A percentile compares a stretch with the other conserved stretches of the same genome.
These are phyloP conservation scores for Marisa cornuarietis DNA, from an alignment of 1,140 invertebrate genomes.

Conservation along the genomic window DNA sequence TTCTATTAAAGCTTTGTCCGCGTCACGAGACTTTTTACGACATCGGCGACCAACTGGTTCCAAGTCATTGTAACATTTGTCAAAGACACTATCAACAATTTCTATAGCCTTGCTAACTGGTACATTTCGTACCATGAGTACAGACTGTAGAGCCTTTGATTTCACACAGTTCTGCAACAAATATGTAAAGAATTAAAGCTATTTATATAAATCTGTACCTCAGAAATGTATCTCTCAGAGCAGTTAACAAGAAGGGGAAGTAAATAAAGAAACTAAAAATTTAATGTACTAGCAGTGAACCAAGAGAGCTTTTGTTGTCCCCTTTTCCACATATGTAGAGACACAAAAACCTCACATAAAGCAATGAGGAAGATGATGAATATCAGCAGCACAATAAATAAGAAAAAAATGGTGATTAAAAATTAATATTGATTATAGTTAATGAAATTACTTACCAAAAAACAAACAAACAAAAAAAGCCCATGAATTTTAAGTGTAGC, in stretches of 20 bases:
- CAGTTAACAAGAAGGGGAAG: background rate
- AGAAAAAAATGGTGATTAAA: too few relatives aligned
- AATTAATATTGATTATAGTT: too few relatives aligned
- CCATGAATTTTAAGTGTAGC: too few relatives aligned
- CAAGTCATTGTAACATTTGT: conserved; percentile 90
- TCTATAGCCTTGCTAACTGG: conserved; percentile 76
- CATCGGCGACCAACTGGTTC: conserved; percentile 85
- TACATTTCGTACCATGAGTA: conserved; percentile 83
- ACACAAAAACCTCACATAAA: too few relatives aligned
- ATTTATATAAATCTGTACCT: background rate
- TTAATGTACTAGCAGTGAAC: too few relatives aligned
- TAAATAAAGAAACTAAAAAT: background rate
- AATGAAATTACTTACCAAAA: too few relatives aligned
- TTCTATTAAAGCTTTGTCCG: conserved; percentile 46
- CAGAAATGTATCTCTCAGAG: background rate
- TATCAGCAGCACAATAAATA: too few relatives aligned
- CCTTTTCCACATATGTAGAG: too few relatives aligned
- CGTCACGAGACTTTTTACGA: conserved; percentile 39
- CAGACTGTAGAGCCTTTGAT: conserved; percentile 83
- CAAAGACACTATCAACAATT: conserved; percentile 88
- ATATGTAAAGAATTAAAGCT: background rate
- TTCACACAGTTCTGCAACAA: conserved; percentile 86
- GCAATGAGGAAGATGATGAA: too few relatives aligned
- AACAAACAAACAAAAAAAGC: too few relatives aligned
- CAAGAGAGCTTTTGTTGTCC: too few relatives aligned